phyloP scores from a whole-genome alignment of 2,113 vertebrate species.

The Myxocyprinus asiaticus region DNA sequence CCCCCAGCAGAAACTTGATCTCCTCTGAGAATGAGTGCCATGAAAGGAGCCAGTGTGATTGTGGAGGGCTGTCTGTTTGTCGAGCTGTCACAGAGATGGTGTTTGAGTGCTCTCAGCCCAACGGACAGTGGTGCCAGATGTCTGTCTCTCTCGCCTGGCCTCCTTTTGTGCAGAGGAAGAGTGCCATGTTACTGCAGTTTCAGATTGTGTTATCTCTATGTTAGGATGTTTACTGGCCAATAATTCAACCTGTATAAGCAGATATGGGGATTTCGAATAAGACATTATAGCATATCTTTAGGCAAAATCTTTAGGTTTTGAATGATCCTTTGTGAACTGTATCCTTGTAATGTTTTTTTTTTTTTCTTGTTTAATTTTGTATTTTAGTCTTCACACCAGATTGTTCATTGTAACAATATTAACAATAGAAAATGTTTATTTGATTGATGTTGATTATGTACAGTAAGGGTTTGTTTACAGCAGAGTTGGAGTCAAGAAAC shows the following conservation, averaged over 20 bases:
- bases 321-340: too few species aligned
- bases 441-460: too few species aligned
- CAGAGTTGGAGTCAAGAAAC: too few species aligned
- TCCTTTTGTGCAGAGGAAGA: not conserved
- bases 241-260: not conserved
- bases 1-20: conserved; percentile 38
- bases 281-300: not conserved
- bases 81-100: not conserved
- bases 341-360: too few species aligned
- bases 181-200: conserved; percentile 4
- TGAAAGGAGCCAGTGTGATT: conserved; percentile 43
- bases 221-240: conserved; percentile 1
- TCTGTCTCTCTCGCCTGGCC: conserved; percentile 21
- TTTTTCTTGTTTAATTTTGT: too few species aligned
- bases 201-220: conserved; percentile 9
- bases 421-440: too few species aligned
- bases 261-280: not conserved
- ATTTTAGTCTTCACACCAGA: too few species aligned
- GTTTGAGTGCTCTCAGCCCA: conserved; percentile 12
- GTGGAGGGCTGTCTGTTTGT: conserved; percentile 12
- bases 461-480: too few species aligned
- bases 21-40: conserved; percentile 27
- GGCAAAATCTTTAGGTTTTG: too few species aligned
- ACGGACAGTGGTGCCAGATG: conserved; percentile 42
- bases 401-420: too few species aligned